Percentiles rank a stretch among this genome's conserved stretches.
Evolutionary conservation across 2,113 vertebrate genomes (phyloP).

Genomic region (Eudyptes chrysolophus): DNA sequence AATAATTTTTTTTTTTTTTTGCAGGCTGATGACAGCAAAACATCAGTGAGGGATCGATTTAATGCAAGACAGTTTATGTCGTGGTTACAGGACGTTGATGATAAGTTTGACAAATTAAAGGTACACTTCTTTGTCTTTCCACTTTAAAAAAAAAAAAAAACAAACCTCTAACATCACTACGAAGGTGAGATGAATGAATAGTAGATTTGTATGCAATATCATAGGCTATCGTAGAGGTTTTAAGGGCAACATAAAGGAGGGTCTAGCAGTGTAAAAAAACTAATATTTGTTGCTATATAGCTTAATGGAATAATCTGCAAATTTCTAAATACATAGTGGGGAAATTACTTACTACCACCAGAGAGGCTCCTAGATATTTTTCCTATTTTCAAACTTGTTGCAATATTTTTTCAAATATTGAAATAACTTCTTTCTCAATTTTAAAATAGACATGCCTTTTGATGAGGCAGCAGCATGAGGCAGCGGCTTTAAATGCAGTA

Average conservation of each 20-base stretch:
- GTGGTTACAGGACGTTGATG: conserved; percentile 98
- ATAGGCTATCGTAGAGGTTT: background rate
- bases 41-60: conserved; percentile 94
- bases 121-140: conserved; percentile 65
- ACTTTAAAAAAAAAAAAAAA: background rate
- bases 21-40: conserved; percentile 95
- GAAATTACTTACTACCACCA: background rate
- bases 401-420: background rate
- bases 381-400: background rate
- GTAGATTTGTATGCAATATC: background rate
- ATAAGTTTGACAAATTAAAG: conserved; percentile 99
- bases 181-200: background rate
- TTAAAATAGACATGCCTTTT: conserved; percentile 91
- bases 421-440: background rate
- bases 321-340: background rate
- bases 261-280: background rate
- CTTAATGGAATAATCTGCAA: background rate
- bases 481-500: conserved; percentile 94
- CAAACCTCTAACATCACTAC: no score
- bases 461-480: conserved; percentile 99
- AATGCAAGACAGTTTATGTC: conserved; percentile 99
- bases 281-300: background rate
- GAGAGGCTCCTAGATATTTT: background rate
- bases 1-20: background rate
- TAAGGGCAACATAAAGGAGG: background rate